Evolutionary conservation across 2,113 vertebrate species (phyloP).

Genomic region (Tyrannus savana): DNA sequence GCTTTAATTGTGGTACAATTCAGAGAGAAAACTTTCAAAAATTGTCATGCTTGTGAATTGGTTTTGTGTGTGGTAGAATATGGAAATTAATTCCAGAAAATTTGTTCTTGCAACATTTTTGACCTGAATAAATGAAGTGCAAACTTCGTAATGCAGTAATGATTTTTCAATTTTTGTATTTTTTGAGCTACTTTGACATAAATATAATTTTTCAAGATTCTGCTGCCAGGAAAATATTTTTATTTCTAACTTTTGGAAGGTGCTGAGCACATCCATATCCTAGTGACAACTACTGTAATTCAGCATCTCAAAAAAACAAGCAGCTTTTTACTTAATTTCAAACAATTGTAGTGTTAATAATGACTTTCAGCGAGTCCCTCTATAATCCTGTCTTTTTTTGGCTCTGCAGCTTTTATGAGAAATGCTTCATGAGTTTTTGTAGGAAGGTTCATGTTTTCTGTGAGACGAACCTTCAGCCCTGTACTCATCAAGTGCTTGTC

Average conservation of each 20-base stretch:
- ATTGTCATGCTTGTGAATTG: neutral
- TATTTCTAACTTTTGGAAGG: neutral
- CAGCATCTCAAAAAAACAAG: neutral
- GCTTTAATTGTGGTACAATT: neutral
- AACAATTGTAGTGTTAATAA: neutral
- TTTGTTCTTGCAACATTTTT: neutral
- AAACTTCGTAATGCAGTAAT: neutral
- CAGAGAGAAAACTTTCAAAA: neutral
- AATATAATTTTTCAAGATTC: neutral
- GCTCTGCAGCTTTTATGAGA: neutral
- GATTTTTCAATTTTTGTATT: neutral
- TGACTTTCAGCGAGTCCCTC: neutral
- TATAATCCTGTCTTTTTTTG: neutral
- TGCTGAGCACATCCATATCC: accelerated
- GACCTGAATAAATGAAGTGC: neutral
- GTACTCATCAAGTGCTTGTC: neutral
- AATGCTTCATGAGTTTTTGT: neutral
- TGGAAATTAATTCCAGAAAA: neutral
- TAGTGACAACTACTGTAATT: neutral
- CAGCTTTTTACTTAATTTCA: neutral
- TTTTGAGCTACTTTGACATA: neutral
- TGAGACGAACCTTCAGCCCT: neutral
- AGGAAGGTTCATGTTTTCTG: neutral
- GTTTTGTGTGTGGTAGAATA: neutral
- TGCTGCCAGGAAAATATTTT: neutral